Conservation (phyloP, 1,140 invertebrate species). For the Lordiphosa stackelbergi region DNA sequence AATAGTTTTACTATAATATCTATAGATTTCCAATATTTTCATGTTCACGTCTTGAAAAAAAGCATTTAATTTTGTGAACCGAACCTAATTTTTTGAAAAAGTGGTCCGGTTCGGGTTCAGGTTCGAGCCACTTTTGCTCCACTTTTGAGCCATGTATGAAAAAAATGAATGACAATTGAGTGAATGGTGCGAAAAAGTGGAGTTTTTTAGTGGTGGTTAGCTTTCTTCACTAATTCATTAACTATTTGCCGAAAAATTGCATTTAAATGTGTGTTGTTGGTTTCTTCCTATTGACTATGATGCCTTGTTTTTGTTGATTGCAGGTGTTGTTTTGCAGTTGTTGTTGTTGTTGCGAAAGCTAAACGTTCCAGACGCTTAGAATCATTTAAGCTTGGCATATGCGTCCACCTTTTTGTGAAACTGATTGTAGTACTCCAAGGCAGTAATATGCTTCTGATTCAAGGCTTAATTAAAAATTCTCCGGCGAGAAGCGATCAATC, state of each 20-base stretch:
- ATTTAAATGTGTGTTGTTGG: slow-evolving; percentile 26
- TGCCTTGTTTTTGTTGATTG: slow-evolving; percentile 31
- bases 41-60: no score
- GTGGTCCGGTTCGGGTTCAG: no score
- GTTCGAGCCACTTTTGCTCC: no score
- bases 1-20: no score
- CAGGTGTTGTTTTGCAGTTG: slow-evolving; percentile 20
- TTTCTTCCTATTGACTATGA: slow-evolving; percentile 54
- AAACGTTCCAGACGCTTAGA: slow-evolving; percentile 70
- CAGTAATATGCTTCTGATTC: slow-evolving; percentile 78
- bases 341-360: slow-evolving; percentile 35
- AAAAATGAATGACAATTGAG: slow-evolving; percentile 24
- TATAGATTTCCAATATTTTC: no score
- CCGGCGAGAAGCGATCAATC: slow-evolving; percentile 85
- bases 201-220: slow-evolving; percentile 6
- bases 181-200: slow-evolving; percentile 27
- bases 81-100: no score
- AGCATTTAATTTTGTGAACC: no score
- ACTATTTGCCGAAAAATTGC: slow-evolving; percentile 45
- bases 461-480: slow-evolving; percentile 84
- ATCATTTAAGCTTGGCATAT: slow-evolving; percentile 83
- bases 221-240: slow-evolving; percentile 27
- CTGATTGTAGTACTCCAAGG: slow-evolving; percentile 82
- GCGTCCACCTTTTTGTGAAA: slow-evolving; percentile 85
- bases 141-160: slow-evolving; percentile 13